These are phyloP conservation scores for Spinibarbus caldwelli DNA, from an alignment of 2,797 vertebrate genomes.

Conservation along the genomic window DNA sequence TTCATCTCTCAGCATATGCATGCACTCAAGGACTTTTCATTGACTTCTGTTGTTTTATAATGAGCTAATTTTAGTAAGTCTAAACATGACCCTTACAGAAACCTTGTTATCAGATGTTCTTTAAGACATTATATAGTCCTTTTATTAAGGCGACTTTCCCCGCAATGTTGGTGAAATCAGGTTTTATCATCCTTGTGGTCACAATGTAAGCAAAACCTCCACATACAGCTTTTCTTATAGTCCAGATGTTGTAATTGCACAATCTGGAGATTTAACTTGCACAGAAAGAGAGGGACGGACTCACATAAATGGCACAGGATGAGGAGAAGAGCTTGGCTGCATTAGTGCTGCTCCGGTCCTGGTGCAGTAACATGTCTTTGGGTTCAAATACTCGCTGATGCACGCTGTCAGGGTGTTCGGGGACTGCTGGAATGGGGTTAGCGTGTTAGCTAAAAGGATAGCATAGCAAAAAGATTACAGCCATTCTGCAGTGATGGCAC, in stretches of 20 bases:
- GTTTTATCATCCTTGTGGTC: not conserved
- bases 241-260: not conserved
- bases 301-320: not conserved
- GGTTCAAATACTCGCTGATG: constrained; percentile 59
- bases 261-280: not conserved
- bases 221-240: not conserved
- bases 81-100: not conserved
- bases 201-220: not conserved
- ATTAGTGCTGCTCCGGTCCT: constrained; percentile 53
- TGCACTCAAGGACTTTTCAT: not conserved
- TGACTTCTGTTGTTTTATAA: not conserved
- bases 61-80: not conserved
- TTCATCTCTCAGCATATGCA: not conserved
- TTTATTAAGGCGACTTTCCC: not conserved
- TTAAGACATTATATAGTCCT: not conserved
- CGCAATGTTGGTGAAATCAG: not conserved
- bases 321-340: constrained; percentile 57
- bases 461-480: constrained; percentile 33
- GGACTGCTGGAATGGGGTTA: constrained; percentile 58
- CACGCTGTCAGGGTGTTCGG: constrained; percentile 4
- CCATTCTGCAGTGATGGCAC: constrained; percentile 45
- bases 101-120: not conserved
- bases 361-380: constrained; percentile 28
- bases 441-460: constrained; percentile 33
- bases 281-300: not conserved